These are phyloP conservation scores for Ichneumoninae sp. DNA, from an alignment of 2,888 invertebrate genomes.

Conservation along the genomic window DNA sequence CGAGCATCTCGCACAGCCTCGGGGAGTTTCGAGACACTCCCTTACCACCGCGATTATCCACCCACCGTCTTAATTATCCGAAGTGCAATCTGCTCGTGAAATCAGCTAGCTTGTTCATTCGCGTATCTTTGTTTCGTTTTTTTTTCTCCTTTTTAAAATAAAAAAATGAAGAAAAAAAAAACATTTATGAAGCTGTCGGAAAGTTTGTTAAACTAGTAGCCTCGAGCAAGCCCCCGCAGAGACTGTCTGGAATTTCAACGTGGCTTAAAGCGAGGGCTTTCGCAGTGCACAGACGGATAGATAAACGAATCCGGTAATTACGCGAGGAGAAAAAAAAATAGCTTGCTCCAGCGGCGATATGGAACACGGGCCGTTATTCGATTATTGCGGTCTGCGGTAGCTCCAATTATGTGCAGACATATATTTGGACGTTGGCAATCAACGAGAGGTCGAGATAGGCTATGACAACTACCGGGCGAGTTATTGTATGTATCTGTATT, in stretches of 20 bases:
- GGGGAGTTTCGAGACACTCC: slow-evolving; percentile 33
- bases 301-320: slow-evolving; percentile 48
- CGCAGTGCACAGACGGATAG: neutral
- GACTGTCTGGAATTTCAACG: neutral
- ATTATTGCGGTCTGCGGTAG: slow-evolving; percentile 62
- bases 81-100: slow-evolving; percentile 48
- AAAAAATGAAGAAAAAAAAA: neutral
- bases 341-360: slow-evolving; percentile 28
- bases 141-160: neutral
- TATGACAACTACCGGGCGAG: neutral
- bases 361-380: slow-evolving; percentile 58
- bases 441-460: slow-evolving; percentile 47
- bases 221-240: neutral
- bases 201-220: neutral
- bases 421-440: slow-evolving; percentile 61
- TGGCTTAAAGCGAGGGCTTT: neutral
- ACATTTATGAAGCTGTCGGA: neutral
- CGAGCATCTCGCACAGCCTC: slow-evolving; percentile 17
- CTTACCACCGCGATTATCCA: slow-evolving; percentile 31
- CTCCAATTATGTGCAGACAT: slow-evolving; percentile 59
- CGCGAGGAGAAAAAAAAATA: slow-evolving; percentile 21
- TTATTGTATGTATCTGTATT: slow-evolving; percentile 21
- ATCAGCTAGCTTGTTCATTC: slow-evolving; percentile 1
- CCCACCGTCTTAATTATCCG: slow-evolving; percentile 54
- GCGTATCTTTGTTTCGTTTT: neutral